Conservation (phyloP, 2,888 invertebrate species). For the Leptinotarsa tumamoca region DNA sequence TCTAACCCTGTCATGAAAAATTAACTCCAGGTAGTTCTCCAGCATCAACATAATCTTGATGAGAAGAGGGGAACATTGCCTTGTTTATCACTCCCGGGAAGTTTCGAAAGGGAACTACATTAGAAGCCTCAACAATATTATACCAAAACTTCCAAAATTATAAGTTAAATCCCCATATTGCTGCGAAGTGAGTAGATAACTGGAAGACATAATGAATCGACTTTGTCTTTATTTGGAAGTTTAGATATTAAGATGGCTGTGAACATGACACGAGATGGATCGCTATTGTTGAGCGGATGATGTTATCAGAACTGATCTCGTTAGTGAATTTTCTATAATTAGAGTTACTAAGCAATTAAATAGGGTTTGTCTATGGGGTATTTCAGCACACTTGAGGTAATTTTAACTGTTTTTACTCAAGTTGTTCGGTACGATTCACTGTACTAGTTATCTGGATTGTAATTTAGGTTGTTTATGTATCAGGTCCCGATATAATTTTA, state of each 20-base stretch:
- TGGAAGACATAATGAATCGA: conserved; percentile 41
- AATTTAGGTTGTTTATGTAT: too few relatives aligned
- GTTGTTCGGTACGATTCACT: too few relatives aligned
- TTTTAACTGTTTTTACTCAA: too few relatives aligned
- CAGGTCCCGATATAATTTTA: too few relatives aligned
- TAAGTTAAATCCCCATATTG: conserved; percentile 29
- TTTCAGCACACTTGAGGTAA: too few relatives aligned
- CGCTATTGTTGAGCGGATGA: neutral
- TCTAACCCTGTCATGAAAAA: neutral
- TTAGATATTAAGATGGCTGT: conserved; percentile 3
- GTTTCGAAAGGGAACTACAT: conserved; percentile 40
- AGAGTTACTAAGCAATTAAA: neutral
- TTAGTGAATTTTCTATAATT: neutral
- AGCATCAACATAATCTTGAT: neutral
- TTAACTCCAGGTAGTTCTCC: neutral
- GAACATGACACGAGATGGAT: neutral
- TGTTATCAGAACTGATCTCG: neutral
- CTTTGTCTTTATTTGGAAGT: conserved; percentile 25
- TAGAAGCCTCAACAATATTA: conserved; percentile 37
- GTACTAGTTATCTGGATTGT: too few relatives aligned
- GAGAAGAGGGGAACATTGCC: conserved; percentile 15
- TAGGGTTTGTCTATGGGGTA: neutral
- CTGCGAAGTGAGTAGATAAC: conserved; percentile 34
- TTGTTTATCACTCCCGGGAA: conserved; percentile 35
- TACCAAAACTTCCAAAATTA: conserved; percentile 41